Conservation (phyloP, 1,140 invertebrate species). For the Apis cerana region DNA sequence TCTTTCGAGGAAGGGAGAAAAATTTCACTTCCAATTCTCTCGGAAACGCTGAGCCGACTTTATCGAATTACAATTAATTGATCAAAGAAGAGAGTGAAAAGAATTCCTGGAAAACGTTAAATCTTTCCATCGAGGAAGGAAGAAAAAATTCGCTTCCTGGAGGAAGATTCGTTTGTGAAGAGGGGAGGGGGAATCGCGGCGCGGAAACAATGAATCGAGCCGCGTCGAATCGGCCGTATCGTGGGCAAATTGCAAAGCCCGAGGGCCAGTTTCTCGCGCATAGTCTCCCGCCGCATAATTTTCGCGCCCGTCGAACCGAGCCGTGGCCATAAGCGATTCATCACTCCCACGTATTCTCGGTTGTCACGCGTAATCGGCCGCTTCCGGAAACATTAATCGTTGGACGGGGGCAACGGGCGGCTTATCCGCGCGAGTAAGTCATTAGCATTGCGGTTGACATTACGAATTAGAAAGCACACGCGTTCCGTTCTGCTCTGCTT, state of each 20-base stretch:
- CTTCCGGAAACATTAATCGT: slow-evolving; percentile 66
- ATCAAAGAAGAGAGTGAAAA: no score
- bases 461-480: slow-evolving; percentile 69
- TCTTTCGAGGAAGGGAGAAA: no score
- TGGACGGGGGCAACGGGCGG: slow-evolving; percentile 36
- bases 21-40: no score
- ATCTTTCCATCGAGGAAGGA: no score
- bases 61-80: no score
- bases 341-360: slow-evolving; percentile 48
- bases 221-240: neutral
- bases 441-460: slow-evolving; percentile 63
- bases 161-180: neutral
- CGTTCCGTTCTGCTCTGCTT: slow-evolving; percentile 64
- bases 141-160: neutral
- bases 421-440: slow-evolving; percentile 58
- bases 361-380: slow-evolving; percentile 51
- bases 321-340: slow-evolving; percentile 42
- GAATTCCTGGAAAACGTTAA: no score
- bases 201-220: slow-evolving; percentile 4
- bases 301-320: slow-evolving; percentile 29
- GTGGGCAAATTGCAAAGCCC: slow-evolving; percentile 3
- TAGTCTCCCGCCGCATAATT: slow-evolving; percentile 16
- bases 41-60: no score
- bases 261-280: neutral
- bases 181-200: neutral